Evolutionary conservation across 1,140 invertebrate species (phyloP), one percentile per base, ranked within the genome.

Genomic region (Bombus consobrinus): DNA sequence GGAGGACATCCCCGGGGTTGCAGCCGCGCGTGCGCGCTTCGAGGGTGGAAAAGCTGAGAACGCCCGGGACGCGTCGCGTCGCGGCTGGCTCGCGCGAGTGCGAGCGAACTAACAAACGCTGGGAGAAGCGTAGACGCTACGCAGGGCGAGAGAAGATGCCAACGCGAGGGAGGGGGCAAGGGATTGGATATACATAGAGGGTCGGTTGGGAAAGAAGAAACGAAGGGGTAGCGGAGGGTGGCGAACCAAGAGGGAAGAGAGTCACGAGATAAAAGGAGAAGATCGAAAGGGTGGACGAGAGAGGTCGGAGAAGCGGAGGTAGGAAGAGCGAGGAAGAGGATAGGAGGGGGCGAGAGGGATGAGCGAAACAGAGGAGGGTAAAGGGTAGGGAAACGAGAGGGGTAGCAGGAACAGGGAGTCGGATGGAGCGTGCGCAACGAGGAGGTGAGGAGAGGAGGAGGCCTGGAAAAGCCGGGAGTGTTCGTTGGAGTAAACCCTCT

Each of bases 1-100:
- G 86, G 80, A 86, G 83, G 79, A 81, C 78, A 88, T 90, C 83
- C 90, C 93, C 90, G 90, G 87, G 75, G 89, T 87, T 88, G 88
- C 22, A 34, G 73, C 39, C 77, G 73, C 81, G 93, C 94, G 93
- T 88, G 94, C 94, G 94, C 94, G 90, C 87, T 91, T 87, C 91
- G 88, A 90, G 53, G 93, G 90, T 93, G 92, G 93, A 94, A 94
- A 94, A 94, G 92, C 92, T 94, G 94, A 94, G 94, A 93, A 93
- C 94, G 94, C 94, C 94, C 94, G 94, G 94, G 94, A 95, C 94
- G 89, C 59, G 59, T n/a, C 59, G 59, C 79, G 66, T 41, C 68
- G 79, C 57, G 62, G 86, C 76, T 79, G 72, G 79, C 43, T 53
- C 39, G 72, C 59, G 69, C 41, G 69, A 39, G 41, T 32, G 83